phyloP scores from a whole-genome alignment of 2,888 invertebrate species.

The Pseudococcus jackbeardsleyi region DNA sequence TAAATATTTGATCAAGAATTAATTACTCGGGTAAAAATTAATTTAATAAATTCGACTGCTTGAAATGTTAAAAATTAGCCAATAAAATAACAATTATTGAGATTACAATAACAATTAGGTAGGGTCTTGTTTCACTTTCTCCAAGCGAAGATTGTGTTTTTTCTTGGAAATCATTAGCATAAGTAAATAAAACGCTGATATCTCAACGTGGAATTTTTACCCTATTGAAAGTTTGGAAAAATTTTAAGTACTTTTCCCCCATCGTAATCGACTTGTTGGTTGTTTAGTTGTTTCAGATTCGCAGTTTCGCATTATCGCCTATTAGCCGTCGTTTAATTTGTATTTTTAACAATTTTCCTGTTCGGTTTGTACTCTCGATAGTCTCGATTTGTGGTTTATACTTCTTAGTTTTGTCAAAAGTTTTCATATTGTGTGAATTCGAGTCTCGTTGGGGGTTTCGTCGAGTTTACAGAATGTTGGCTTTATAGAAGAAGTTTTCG shows the following conservation, averaged over 20 bases:
- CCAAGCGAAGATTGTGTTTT: background rate
- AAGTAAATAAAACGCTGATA: conserved; percentile 26
- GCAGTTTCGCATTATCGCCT: conserved; percentile 30
- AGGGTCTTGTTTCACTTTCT: background rate
- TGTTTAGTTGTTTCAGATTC: conserved; percentile 26
- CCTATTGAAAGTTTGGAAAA: conserved; percentile 28
- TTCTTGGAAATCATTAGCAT: conserved; percentile 9
- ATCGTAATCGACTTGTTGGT: conserved; percentile 1
- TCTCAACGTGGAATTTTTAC: conserved; percentile 13
- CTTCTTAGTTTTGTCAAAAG: background rate
- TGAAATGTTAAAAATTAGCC: background rate
- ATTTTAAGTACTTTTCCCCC: background rate
- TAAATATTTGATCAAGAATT: background rate
- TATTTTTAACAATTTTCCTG: conserved; percentile 2
- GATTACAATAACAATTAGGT: conserved; percentile 2
- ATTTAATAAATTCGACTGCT: background rate
- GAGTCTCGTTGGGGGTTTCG: background rate
- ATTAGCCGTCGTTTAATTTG: conserved; percentile 24
- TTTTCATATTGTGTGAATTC: conserved; percentile 8
- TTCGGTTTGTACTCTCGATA: background rate
- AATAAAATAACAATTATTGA: conserved; percentile 1
- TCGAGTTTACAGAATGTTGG: background rate
- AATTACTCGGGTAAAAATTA: background rate
- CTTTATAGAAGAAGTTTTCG: background rate
- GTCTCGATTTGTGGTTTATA: background rate